Evolutionary conservation across 1,140 invertebrate species (phyloP).

Genomic region (Drosophila repletoides): DNA sequence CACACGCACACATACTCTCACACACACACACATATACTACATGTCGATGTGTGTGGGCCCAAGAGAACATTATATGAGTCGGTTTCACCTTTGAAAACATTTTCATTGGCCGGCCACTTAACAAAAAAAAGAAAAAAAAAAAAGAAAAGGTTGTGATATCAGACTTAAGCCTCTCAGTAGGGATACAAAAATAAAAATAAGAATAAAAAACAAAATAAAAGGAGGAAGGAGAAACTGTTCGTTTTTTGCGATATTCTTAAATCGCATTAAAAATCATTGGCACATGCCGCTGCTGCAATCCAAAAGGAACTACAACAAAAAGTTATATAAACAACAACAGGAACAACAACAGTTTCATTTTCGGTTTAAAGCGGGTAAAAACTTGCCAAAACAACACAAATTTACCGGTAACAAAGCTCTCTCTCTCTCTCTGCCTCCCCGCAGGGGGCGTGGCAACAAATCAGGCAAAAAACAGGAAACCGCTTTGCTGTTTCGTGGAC

Average conservation of each 20-base stretch:
- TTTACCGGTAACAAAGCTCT: constrained; percentile 16
- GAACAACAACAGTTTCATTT: constrained; percentile 68
- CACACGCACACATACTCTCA: neutral
- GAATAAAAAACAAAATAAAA: neutral
- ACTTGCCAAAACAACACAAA: constrained; percentile 47
- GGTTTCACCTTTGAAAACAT: constrained; percentile 36
- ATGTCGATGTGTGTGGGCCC: neutral
- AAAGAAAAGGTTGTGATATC: constrained; percentile 65
- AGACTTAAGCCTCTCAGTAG: constrained; percentile 41
- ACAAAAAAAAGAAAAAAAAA: too few relatives aligned
- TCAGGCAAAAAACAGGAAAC: constrained; percentile 42
- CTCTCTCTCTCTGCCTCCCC: too few relatives aligned
- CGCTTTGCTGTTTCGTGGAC: constrained; percentile 14
- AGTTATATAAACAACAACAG: constrained; percentile 53
- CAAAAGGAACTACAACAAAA: constrained; percentile 19
- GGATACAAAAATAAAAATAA: constrained; percentile 16
- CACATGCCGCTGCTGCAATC: too few relatives aligned
- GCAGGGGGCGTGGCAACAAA: constrained; percentile 17
- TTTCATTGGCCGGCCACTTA: constrained; percentile 69
- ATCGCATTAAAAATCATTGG: constrained; percentile 79
- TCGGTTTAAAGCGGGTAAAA: constrained; percentile 53
- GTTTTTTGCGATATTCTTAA: constrained; percentile 50
- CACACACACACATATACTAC: constrained; percentile 24
- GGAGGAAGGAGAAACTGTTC: neutral
- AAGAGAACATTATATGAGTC: constrained; percentile 21